Percentiles rank a stretch among this genome's conserved stretches.
These are phyloP conservation scores for Plutomurus gul DNA, from an alignment of 1,140 invertebrate species.

Conservation along the genomic window DNA sequence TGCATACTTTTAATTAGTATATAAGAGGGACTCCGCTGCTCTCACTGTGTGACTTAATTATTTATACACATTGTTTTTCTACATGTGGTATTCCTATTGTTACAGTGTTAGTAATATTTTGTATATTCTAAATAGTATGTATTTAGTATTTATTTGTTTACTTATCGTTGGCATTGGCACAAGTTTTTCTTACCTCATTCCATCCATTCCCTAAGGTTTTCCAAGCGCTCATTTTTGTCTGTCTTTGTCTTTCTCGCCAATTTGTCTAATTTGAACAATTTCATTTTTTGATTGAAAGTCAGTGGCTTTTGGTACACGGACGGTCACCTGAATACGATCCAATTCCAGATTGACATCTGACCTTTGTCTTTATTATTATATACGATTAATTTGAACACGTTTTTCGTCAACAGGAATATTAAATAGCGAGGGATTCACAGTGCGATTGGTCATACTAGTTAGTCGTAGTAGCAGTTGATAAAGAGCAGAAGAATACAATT, in stretches of 20 bases:
- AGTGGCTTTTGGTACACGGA: slow-evolving; percentile 21
- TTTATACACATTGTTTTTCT: neutral
- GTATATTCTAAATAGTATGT: too few species aligned
- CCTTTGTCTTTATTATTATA: slow-evolving; percentile 1
- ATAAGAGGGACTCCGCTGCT: neutral
- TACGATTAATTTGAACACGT: neutral
- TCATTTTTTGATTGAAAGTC: slow-evolving; percentile 5
- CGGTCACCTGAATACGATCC: slow-evolving; percentile 21
- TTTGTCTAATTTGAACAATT: slow-evolving; percentile 28
- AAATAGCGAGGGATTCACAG: neutral
- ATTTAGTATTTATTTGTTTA: neutral
- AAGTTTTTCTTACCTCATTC: neutral
- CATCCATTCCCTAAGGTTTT: neutral
- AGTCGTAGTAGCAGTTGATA: too few species aligned
- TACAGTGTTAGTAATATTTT: too few species aligned
- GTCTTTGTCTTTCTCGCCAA: neutral
- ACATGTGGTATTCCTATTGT: too few species aligned
- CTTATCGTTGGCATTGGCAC: slow-evolving; percentile 23
- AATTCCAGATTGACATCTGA: slow-evolving; percentile 20
- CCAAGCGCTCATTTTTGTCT: neutral
- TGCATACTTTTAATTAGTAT: neutral
- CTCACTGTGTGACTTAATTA: too few species aligned
- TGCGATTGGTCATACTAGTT: neutral
- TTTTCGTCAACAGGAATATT: neutral
- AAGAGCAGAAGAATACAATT: too few species aligned